phyloP scores from a whole-genome alignment of 2,888 invertebrate genomes.

The Drosophila eohydei region DNA sequence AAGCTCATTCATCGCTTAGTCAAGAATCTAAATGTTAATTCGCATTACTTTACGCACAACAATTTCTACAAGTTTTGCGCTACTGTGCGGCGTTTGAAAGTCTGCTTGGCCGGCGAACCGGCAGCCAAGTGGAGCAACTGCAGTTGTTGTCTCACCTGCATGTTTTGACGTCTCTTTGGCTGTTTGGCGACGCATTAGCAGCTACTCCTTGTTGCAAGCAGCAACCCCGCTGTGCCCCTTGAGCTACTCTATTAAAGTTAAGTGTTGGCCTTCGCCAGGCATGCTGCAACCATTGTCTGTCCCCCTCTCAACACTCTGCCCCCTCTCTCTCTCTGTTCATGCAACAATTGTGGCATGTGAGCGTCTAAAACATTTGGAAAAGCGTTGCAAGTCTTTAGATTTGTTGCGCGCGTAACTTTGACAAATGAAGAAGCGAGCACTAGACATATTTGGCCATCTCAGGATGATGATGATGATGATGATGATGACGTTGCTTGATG shows the following conservation, averaged over 20 bases:
- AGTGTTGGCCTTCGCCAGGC: slow-evolving; percentile 62
- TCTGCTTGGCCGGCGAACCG: slow-evolving; percentile 41
- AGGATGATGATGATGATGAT: slow-evolving; percentile 35
- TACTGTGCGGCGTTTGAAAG: slow-evolving; percentile 63
- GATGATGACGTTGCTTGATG: not conserved
- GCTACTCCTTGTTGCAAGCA: slow-evolving; percentile 30
- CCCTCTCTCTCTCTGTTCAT: not conserved
- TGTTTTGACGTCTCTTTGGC: slow-evolving; percentile 38
- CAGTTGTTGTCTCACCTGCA: slow-evolving; percentile 32
- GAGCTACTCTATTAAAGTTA: slow-evolving; percentile 24
- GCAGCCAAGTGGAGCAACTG: slow-evolving; percentile 49
- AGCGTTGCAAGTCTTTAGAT: slow-evolving; percentile 51
- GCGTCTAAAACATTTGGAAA: slow-evolving; percentile 61
- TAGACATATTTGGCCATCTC: slow-evolving; percentile 57
- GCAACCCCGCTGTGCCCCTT: not conserved
- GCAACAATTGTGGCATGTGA: slow-evolving; percentile 51
- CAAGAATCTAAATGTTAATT: too few species aligned
- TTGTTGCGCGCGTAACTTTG: slow-evolving; percentile 64
- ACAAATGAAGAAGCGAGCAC: slow-evolving; percentile 70
- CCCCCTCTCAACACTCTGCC: not conserved
- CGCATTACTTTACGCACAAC: too few species aligned
- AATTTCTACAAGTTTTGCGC: not conserved
- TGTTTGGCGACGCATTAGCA: slow-evolving; percentile 53
- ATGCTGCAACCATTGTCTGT: slow-evolving; percentile 17
- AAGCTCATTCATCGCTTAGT: too few species aligned